Evolutionary conservation across 2,888 invertebrate genomes (phyloP), one percentile per base, ranked within the genome.

Genomic region (Diogma glabrata): DNA sequence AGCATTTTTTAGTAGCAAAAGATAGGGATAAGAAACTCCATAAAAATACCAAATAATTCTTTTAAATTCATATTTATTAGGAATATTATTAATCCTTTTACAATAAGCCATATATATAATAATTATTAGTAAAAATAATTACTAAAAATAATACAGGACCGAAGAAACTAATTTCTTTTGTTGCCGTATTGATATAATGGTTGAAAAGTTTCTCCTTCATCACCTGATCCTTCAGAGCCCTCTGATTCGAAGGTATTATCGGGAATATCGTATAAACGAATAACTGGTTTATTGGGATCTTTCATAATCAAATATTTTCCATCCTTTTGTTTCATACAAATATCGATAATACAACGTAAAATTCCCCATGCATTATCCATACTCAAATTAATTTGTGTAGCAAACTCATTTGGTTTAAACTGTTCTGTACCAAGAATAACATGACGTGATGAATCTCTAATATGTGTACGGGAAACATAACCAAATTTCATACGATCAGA

Each of bases 311-410:
- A 76, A 72, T 94, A 97, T 70, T 88, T 88, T 56, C 97, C 96
- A 66, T 95, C 93, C 64, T 92, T 88, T 69, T 95, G 90, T 70
- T 93, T 93, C 88, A 94, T 90, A 62, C 94, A 90, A 56, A 93
- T 87, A 63, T 99, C 97, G 60, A 99, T 87, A 63, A 99, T 92
- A 70, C 95, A 97, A 14, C 97, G 81, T 54, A 99, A 75, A 53
- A 99, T 90, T 57, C 95, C 99, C 99, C 99, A 99, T 3, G 93
- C 95, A 72, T 99, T 99, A 70, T 99, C 99, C 95, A 99, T 94
- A 66, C 94, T 96, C 62, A 99, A 74, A 72, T 95, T 96, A 66
- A 99, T 99, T 72, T 99, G 97, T 8, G 90, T 91, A 10, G 97
- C 97, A 71, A 99, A 99, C 74, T 99, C 97, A 64, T 87, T 85